phyloP scores from a whole-genome alignment of 1,140 invertebrate genomes.

The Dufourea novaeangliae region DNA sequence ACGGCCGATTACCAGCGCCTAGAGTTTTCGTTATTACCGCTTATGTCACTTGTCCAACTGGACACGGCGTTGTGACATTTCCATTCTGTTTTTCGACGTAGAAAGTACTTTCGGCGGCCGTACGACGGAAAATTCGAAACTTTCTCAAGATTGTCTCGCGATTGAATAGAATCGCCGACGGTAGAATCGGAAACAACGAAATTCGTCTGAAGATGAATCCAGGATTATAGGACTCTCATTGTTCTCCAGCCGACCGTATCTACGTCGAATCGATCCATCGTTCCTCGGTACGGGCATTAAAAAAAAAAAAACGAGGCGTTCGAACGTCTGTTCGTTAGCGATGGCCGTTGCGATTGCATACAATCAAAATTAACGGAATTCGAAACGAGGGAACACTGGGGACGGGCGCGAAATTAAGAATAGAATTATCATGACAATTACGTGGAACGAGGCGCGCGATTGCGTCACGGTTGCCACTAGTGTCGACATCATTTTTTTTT shows the following conservation, averaged over 20 bases:
- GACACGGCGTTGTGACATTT: not conserved
- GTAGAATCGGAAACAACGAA: not conserved
- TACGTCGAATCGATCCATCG: not conserved
- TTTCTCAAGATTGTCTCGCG: not conserved
- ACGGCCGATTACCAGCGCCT: not conserved
- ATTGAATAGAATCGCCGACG: not conserved
- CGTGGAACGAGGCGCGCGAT: slow-evolving; percentile 17
- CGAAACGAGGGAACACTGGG: slow-evolving; percentile 4
- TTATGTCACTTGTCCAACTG: not conserved
- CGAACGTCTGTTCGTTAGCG: slow-evolving; percentile 9
- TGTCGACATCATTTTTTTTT: slow-evolving; percentile 45
- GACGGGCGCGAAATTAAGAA: slow-evolving; percentile 40
- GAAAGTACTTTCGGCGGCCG: too few species aligned
- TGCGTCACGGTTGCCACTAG: slow-evolving; percentile 23
- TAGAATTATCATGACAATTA: slow-evolving; percentile 48
- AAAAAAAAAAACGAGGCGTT: slow-evolving; percentile 7
- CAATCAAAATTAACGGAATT: slow-evolving; percentile 34
- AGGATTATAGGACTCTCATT: not conserved
- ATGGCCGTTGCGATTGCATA: slow-evolving; percentile 17
- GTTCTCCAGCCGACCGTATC: not conserved
- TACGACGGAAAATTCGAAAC: not conserved
- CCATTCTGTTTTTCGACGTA: not conserved
- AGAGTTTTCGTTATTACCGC: not conserved
- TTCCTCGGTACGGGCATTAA: not conserved
- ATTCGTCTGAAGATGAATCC: not conserved